Base-by-base conservation (phyloP, 2,797 vertebrate species). In the Neosilurus hyrtlii region DNA sequence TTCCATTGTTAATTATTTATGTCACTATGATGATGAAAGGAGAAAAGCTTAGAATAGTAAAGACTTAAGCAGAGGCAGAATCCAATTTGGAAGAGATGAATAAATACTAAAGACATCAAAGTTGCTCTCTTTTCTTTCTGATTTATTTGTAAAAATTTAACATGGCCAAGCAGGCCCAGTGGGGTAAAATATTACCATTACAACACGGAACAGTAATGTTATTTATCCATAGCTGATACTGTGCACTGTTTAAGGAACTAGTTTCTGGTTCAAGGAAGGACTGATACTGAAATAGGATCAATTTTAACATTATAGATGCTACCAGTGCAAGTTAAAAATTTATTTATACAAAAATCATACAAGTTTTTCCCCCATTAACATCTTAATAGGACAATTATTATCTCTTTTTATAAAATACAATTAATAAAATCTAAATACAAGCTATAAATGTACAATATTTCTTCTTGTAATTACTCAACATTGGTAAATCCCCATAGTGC, bases 71-170 rank as follows among this genome's bases (percentile, higher is more conserved):
- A 81, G 77, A 84, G 52, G 81, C 30, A 77, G 65, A 88, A n/a
- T 82, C 49, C 26, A 76, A 79, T 86, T 89, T 88, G 88, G 84
- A 87, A 35, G 87, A 80, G 51, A 57, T n/a, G 51, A 90, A 82
- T 91, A 94, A 89, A 91, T 77, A 83, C 72, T 82, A 90, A 85
- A 82, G 88, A 90, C 90, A 94, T 92, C 92, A 91, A 94, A 88
- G 87, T 87, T 85, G 83, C 56, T 86, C 89, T 87, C 74, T 90
- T 93, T 94, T 83, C 86, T 92, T 88, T 94, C 90, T 91, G 88
- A 83, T 94, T 94, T 95, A 95, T 94, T 88, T 94, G 90, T 84
- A 82, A 79, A 82, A 82, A 49, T 80, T 84, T 65, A n/a, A 82
- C 78, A 86, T 43, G 15, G 82, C 82, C 85, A 75, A 57, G 49